These are phyloP conservation scores for Onychomys torridus DNA, from an alignment of 2,797 vertebrate genomes.

Conservation along the genomic window DNA sequence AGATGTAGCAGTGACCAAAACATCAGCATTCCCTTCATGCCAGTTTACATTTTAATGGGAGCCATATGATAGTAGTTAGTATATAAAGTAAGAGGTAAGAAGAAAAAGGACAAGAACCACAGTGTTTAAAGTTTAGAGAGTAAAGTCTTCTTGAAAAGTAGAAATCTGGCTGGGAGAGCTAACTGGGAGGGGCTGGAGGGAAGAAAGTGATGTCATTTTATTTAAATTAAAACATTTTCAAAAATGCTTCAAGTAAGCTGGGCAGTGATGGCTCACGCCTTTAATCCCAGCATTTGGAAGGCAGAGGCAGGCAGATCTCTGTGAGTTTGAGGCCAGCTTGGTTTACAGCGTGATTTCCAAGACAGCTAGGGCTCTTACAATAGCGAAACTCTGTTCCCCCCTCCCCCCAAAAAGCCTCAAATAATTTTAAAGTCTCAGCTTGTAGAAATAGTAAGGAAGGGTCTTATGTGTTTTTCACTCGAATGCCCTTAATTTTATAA, in stretches of 20 bases:
- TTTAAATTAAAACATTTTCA: not conserved
- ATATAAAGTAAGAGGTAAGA: conserved; percentile 17
- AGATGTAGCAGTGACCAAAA: conserved; percentile 5
- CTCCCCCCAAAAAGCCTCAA: not conserved
- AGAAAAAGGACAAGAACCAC: not conserved
- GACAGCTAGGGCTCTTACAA: not conserved
- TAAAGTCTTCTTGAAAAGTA: conserved; percentile 3
- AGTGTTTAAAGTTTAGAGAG: conserved; percentile 4
- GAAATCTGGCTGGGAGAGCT: conserved; percentile 15
- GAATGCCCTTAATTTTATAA: not conserved
- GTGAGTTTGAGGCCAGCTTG: not conserved
- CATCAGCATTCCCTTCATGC: not conserved
- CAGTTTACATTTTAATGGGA: conserved; percentile 49
- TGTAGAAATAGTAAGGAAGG: conserved; percentile 17
- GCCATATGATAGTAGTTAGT: conserved; percentile 14
- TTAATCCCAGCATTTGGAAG: not conserved
- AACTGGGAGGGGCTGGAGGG: not conserved
- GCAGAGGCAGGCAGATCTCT: not conserved
- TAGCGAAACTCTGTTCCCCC: not conserved
- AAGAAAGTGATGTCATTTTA: not conserved
- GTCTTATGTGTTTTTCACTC: not conserved
- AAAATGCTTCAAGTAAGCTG: not conserved
- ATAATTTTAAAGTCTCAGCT: conserved; percentile 44
- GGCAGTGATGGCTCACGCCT: not conserved
- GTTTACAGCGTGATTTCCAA: not conserved